phyloP scores from a whole-genome alignment of 2,113 vertebrate genomes.

The Struthidea cinerea region DNA sequence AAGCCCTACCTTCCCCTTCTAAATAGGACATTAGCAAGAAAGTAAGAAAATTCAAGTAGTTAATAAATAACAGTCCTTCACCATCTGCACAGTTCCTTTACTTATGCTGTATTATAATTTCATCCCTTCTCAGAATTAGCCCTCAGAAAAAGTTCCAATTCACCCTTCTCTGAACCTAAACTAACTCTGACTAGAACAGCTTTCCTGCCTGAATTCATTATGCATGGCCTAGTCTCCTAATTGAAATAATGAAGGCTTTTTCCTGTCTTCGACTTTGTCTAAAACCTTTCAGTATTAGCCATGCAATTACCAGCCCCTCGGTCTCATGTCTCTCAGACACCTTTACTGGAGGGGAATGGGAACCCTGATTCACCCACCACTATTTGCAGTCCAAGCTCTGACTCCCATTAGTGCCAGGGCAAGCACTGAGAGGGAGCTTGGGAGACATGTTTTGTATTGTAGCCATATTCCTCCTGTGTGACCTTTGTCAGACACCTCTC shows the following conservation, averaged over 20 bases:
- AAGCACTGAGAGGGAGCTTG: background rate
- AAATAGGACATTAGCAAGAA: background rate
- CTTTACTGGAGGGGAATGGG: background rate
- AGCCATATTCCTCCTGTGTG: background rate
- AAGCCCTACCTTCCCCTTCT: background rate
- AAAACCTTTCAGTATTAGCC: background rate
- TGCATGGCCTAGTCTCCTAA: constrained; percentile 30
- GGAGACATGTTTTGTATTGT: background rate
- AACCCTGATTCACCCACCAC: background rate
- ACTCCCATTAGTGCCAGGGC: background rate
- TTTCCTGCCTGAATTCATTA: constrained; percentile 55
- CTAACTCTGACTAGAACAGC: constrained; percentile 16
- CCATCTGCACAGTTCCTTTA: background rate
- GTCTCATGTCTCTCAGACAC: background rate
- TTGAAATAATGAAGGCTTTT: constrained; percentile 39
- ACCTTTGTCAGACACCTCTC: background rate
- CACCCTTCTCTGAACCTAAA: constrained; percentile 37
- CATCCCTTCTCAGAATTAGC: background rate
- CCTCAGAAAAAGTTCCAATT: background rate
- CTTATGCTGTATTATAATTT: background rate
- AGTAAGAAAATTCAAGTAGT: background rate
- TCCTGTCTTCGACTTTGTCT: background rate
- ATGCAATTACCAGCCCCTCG: background rate
- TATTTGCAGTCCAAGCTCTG: background rate
- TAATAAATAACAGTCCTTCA: constrained; percentile 29